Evolutionary conservation across 2,888 invertebrate species (phyloP).

Genomic region (Apeira syringaria): DNA sequence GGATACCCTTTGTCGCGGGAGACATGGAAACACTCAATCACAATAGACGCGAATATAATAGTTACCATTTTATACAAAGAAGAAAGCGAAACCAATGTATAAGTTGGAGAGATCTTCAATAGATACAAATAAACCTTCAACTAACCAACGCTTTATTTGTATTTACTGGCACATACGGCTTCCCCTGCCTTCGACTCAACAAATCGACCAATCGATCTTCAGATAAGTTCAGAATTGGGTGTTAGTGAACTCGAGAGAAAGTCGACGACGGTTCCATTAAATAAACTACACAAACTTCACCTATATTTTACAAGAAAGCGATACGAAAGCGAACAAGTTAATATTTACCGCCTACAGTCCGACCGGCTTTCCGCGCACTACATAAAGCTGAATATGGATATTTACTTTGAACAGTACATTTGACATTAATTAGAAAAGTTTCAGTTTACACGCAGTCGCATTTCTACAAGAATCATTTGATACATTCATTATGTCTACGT

Average conservation of each 20-base stretch:
- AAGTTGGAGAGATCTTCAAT: slow-evolving; percentile 11
- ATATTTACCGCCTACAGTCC: slow-evolving; percentile 50
- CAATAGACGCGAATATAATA: too few species aligned
- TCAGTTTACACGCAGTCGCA: slow-evolving; percentile 11
- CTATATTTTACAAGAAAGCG: slow-evolving; percentile 62
- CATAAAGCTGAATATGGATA: slow-evolving; percentile 28
- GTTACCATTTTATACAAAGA: background rate
- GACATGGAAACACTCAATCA: too few species aligned
- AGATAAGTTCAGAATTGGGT: slow-evolving; percentile 52
- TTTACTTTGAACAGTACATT: slow-evolving; percentile 29
- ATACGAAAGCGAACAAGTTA: slow-evolving; percentile 50
- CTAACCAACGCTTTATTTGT: slow-evolving; percentile 20
- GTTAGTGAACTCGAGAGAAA: slow-evolving; percentile 46
- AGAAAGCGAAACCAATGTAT: slow-evolving; percentile 10
- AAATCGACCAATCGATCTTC: slow-evolving; percentile 44
- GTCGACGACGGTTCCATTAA: slow-evolving; percentile 59
- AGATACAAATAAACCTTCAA: slow-evolving; percentile 15
- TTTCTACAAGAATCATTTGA: too few species aligned
- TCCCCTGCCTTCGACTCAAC: slow-evolving; percentile 19
- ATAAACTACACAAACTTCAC: slow-evolving; percentile 61
- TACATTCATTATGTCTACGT: too few species aligned
- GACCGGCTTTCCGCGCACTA: slow-evolving; percentile 24
- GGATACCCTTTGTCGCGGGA: too few species aligned
- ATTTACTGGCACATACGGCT: slow-evolving; percentile 22
- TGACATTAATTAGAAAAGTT: slow-evolving; percentile 35